Evolutionary conservation across 1,140 invertebrate species (phyloP).

Genomic region (Paraescarpia echinospica): DNA sequence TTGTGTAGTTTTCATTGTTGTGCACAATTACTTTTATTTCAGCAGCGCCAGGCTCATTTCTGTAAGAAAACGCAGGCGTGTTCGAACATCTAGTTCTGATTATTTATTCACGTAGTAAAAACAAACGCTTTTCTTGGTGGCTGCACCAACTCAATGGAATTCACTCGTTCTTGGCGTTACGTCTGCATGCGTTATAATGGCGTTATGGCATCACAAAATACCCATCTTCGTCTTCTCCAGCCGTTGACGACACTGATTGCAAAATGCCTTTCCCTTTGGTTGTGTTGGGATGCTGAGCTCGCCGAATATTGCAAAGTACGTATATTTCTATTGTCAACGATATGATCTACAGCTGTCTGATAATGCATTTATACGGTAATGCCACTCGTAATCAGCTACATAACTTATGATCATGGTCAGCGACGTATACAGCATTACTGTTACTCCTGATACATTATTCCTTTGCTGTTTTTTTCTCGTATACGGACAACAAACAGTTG

Average conservation of each 20-base stretch:
- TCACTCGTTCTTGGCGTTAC: neutral
- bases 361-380: neutral
- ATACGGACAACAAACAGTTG: neutral
- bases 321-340: neutral
- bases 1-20: neutral
- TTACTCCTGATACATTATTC: neutral
- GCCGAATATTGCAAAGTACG: neutral
- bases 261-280: neutral
- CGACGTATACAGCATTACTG: neutral
- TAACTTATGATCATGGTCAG: neutral
- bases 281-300: neutral
- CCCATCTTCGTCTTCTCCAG: neutral
- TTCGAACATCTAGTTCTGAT: neutral
- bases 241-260: neutral
- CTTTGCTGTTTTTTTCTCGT: neutral
- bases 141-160: neutral
- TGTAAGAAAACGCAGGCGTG: neutral
- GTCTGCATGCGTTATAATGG: neutral
- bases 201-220: neutral
- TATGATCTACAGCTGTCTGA: neutral
- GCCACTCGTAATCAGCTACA: neutral
- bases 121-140: neutral
- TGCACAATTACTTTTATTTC: neutral
- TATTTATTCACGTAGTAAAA: neutral
- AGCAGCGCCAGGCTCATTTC: neutral